Evolutionary conservation across 2,888 invertebrate genomes (phyloP).

Genomic region (Calameuta pallipes): DNA sequence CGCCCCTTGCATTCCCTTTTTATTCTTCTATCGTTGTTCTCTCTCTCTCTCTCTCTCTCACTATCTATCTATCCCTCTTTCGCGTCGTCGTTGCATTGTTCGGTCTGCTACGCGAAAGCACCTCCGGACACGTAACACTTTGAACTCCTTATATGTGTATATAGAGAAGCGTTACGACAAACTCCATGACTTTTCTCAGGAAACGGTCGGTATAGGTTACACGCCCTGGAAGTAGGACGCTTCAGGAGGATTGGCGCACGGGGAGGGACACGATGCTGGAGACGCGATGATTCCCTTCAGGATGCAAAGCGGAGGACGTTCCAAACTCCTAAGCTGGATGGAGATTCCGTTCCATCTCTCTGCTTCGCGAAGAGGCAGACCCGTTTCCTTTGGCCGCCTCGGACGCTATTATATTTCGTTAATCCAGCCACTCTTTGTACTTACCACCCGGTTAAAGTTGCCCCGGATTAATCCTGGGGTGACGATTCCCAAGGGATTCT

Average conservation of each 20-base stretch:
- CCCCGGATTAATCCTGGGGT: neutral
- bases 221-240: neutral
- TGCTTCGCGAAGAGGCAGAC: neutral
- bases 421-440: neutral
- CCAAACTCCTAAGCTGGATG: neutral
- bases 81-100: slow-evolving; percentile 2
- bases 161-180: neutral
- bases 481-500: neutral
- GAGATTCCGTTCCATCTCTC: neutral
- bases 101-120: neutral
- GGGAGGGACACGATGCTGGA: neutral
- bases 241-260: too few species aligned
- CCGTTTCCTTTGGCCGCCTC: neutral
- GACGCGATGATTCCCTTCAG: neutral
- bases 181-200: neutral
- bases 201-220: neutral
- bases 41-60: slow-evolving; percentile 9
- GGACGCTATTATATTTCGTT: neutral
- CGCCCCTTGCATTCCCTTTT: slow-evolving; percentile 8
- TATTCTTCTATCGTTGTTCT: slow-evolving; percentile 11
- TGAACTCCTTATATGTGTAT: neutral
- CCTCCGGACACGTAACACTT: neutral
- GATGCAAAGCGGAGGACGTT: neutral
- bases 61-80: slow-evolving; percentile 5
- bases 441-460: slow-evolving; percentile 4